A percentile compares a stretch with the other conserved stretches of the same genome.
These are phyloP conservation scores for Caenorhabditis plicata DNA, from an alignment of 2,888 invertebrate species.

Conservation along the genomic window DNA sequence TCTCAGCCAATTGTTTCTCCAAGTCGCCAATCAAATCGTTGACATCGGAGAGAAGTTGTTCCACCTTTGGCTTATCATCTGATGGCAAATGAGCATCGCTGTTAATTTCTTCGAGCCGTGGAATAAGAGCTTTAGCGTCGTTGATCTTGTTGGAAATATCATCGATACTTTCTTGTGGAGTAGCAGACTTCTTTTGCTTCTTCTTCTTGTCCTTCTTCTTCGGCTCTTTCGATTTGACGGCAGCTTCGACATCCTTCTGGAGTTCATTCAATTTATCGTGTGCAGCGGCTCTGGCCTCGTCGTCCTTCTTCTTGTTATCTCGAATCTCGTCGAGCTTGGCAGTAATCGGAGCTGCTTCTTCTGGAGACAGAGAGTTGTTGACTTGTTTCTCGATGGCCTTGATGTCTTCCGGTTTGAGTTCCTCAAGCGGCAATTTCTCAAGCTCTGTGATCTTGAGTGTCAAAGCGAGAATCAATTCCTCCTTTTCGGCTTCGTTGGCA, in stretches of 20 bases:
- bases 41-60: slow-evolving; percentile 4
- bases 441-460: slow-evolving; percentile 26
- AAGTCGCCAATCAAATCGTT: slow-evolving; percentile 42
- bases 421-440: slow-evolving; percentile 16
- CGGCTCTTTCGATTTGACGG: slow-evolving; percentile 5
- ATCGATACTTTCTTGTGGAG: slow-evolving; percentile 1
- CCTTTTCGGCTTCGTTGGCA: slow-evolving; percentile 33
- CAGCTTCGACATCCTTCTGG: slow-evolving; percentile 16
- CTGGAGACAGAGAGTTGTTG: slow-evolving; percentile 19
- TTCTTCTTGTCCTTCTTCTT: slow-evolving; percentile 22
- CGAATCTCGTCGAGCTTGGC: slow-evolving; percentile 18
- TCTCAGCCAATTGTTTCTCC: slow-evolving; percentile 35
- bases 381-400: slow-evolving; percentile 22
- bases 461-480: slow-evolving; percentile 25
- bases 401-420: slow-evolving; percentile 21
- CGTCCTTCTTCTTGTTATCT: slow-evolving; percentile 20
- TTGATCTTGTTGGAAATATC: slow-evolving; percentile 1
- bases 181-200: too few species aligned
- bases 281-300: slow-evolving; percentile 21
- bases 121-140: slow-evolving; percentile 1
- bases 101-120: slow-evolving; percentile 3
- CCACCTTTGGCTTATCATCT: slow-evolving; percentile 1
- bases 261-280: slow-evolving; percentile 33
- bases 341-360: slow-evolving; percentile 18
- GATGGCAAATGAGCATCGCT: neutral